Conservation (phyloP, 1,140 invertebrate genomes). For the Sycobia sp. region DNA sequence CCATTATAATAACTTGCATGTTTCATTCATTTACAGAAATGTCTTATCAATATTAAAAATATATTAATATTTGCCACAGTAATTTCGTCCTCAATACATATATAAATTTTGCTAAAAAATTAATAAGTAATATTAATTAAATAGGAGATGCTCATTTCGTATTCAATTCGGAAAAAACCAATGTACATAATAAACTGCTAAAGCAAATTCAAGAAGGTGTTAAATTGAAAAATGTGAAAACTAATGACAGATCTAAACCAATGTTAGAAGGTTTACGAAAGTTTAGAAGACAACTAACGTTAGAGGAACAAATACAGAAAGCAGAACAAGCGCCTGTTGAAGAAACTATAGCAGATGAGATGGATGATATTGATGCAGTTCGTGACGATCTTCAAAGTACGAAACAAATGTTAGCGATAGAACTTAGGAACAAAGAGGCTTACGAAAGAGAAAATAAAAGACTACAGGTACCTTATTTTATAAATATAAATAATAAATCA, state of each 20-base stretch:
- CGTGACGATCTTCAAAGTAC: slow-evolving; percentile 88
- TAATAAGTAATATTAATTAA: slow-evolving; percentile 2
- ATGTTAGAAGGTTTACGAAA: slow-evolving; percentile 82
- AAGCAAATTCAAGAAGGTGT: slow-evolving; percentile 83
- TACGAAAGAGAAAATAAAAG: slow-evolving; percentile 85
- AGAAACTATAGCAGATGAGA: slow-evolving; percentile 75
- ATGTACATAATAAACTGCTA: slow-evolving; percentile 81
- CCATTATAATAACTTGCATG: too few species aligned
- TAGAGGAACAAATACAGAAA: slow-evolving; percentile 85
- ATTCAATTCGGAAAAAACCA: slow-evolving; percentile 85
- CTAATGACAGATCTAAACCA: slow-evolving; percentile 86
- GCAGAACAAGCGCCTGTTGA: slow-evolving; percentile 63
- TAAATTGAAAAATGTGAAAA: slow-evolving; percentile 75
- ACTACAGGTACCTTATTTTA: slow-evolving; percentile 60
- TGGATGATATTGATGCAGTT: slow-evolving; percentile 90
- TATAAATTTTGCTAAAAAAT: too few species aligned
- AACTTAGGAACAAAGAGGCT: slow-evolving; percentile 84
- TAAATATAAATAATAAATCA: too few species aligned
- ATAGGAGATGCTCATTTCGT: slow-evolving; percentile 73
- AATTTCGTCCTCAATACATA: too few species aligned
- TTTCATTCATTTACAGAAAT: too few species aligned
- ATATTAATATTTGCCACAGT: too few species aligned
- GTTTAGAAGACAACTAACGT: slow-evolving; percentile 85
- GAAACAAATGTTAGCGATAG: slow-evolving; percentile 86
- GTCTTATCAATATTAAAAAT: too few species aligned